Evolutionary conservation across 2,113 vertebrate genomes (phyloP), one percentile per base, ranked within the genome.

Genomic region (Panthera uncia): DNA sequence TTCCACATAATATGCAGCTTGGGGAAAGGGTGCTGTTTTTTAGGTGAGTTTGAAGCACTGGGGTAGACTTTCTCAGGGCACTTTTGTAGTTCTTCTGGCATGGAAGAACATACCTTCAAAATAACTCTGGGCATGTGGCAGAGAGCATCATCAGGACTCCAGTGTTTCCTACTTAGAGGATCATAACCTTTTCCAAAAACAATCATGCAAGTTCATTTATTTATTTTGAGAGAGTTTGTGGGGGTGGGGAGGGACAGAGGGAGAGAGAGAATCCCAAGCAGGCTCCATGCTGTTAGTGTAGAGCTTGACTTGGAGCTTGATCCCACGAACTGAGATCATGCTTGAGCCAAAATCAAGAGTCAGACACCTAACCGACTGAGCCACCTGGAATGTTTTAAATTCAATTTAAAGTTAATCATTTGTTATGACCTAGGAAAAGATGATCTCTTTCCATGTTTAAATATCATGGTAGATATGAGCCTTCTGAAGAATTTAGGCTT

Each of bases 401-500:
- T 19, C 7, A 36, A 0, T 93, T 96, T 82, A 21, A 71, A 71
- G 41, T 7, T 50, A 69, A 31, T 63, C 27, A 19, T 86, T 48
- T 87, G 13, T 71, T 63, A 25, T 69, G 45, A 55, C 31, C 13
- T 91, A 71, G 66, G 55, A 94, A 82, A 88, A 91, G 41, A 23
- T 63, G 9, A 27, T 83, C 16, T 93, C 15, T 93, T 76, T 4
- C 31, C 66, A 36, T 31, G 82, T 83, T 97, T 94, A 80, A 68
- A 41, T 7, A 63, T 85, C 15, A 33, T 92, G n/a, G 6, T 93
- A 94, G 82, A 91, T 82, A 27, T 29, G 31, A 94, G 11, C 63
- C 27, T 69, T 31, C 4, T 93, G 45, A 89, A 87, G 45, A 89
- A 96, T 93, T 95, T 78, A 73, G 79, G 36, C 69, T 96, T 94